phyloP scores from a whole-genome alignment of 1,140 invertebrate genomes.

The Hirudo medicinalis region DNA sequence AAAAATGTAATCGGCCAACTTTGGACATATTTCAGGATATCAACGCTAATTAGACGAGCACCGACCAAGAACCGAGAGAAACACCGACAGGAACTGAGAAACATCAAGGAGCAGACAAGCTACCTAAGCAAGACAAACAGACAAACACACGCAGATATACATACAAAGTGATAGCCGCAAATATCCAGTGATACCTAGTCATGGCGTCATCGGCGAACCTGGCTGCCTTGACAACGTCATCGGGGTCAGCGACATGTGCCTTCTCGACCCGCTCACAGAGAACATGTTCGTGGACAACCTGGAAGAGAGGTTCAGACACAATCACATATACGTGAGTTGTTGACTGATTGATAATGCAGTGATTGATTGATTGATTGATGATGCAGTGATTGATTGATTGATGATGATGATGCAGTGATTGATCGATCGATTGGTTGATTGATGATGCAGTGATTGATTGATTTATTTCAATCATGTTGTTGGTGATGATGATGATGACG shows the following conservation, averaged over 20 bases:
- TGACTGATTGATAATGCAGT: neutral
- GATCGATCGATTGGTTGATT: too few species aligned
- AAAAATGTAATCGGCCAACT: neutral
- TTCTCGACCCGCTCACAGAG: conserved; percentile 59
- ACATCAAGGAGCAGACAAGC: neutral
- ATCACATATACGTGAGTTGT: conserved; percentile 60
- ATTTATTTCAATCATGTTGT: too few species aligned
- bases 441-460: too few species aligned
- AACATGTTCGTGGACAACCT: conserved; percentile 62
- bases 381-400: too few species aligned
- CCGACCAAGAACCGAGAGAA: neutral
- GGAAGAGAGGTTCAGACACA: conserved; percentile 59
- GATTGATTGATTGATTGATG: too few species aligned
- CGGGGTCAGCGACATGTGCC: conserved; percentile 60
- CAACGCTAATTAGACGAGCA: neutral
- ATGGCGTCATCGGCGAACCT: neutral
- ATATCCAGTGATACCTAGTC: conserved; percentile 5
- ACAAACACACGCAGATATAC: neutral
- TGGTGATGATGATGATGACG: too few species aligned
- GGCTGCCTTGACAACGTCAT: conserved; percentile 34
- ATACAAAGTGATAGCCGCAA: neutral
- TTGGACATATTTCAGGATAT: neutral
- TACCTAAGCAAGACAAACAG: neutral
- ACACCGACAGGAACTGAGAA: neutral
- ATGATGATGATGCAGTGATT: too few species aligned